Evolutionary conservation across 2,797 vertebrate species (phyloP).

Genomic region (Cynodonichthys magdalenae): DNA sequence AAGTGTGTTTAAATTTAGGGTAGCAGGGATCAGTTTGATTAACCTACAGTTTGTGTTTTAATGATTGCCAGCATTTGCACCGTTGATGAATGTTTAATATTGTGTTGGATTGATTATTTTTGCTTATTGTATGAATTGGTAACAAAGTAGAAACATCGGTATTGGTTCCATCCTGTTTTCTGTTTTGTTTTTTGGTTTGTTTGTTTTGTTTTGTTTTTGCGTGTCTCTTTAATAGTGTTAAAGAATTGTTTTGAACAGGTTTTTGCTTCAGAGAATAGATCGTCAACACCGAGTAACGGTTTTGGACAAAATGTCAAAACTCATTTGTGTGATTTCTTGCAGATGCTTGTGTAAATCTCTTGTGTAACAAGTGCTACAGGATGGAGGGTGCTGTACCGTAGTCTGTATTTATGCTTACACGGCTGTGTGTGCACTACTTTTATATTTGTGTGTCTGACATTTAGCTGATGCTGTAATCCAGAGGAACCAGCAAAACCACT

Average conservation of each 20-base stretch:
- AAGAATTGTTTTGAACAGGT: not conserved
- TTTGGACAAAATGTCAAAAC: constrained; percentile 9
- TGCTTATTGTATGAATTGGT: no score
- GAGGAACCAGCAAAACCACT: constrained; percentile 47
- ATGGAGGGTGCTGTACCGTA: constrained; percentile 9
- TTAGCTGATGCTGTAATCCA: constrained; percentile 60
- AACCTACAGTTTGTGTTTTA: no score
- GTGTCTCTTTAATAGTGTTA: not conserved
- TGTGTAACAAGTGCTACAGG: constrained; percentile 14
- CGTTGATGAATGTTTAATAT: no score
- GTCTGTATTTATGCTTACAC: constrained; percentile 37
- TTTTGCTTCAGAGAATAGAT: not conserved
- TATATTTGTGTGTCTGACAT: constrained; percentile 43
- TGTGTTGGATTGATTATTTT: no score
- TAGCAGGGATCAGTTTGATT: no score
- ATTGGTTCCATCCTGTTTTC: no score
- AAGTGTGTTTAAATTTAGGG: no score
- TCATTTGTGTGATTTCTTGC: not conserved
- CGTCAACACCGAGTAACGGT: not conserved
- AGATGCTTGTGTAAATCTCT: not conserved
- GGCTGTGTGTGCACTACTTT: constrained; percentile 29
- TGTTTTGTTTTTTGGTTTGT: no score
- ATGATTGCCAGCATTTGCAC: no score
- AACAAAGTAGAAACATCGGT: no score
- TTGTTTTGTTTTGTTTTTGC: no score